These are phyloP conservation scores for Liasis olivaceus DNA, from an alignment of 2,797 vertebrate species.

Conservation along the genomic window DNA sequence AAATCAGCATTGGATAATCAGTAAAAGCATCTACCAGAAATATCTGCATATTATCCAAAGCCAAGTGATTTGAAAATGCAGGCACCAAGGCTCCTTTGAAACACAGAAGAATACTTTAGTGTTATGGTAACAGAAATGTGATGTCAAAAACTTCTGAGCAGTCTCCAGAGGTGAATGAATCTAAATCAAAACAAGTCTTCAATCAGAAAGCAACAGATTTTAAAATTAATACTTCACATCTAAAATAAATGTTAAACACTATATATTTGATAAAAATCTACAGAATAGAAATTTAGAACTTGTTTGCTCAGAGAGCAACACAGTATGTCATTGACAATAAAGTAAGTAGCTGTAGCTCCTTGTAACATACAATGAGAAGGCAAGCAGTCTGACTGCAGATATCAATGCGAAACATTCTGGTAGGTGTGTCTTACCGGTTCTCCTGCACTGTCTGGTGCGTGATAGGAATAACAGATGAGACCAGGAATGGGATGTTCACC, in stretches of 20 bases:
- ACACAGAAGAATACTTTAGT: neutral
- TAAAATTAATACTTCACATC: neutral
- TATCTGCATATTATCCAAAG: slow-evolving; percentile 6
- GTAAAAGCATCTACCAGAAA: slow-evolving; percentile 37
- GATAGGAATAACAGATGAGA: slow-evolving; percentile 84
- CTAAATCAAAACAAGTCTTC: neutral
- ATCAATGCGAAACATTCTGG: slow-evolving; percentile 71
- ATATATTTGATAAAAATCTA: neutral
- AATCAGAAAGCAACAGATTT: neutral
- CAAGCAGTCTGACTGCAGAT: slow-evolving; percentile 63
- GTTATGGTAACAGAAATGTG: neutral
- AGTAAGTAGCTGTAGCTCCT: slow-evolving; percentile 31
- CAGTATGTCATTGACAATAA: slow-evolving; percentile 44
- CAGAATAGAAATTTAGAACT: neutral
- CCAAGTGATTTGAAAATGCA: neutral
- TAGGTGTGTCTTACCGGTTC: slow-evolving; percentile 84
- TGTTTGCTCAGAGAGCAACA: slow-evolving; percentile 30
- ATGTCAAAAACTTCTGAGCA: neutral
- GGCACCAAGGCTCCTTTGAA: neutral
- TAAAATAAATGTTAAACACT: neutral
- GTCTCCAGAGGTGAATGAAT: slow-evolving; percentile 9
- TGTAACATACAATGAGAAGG: slow-evolving; percentile 48
- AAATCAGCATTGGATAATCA: slow-evolving; percentile 9
- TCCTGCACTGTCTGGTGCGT: slow-evolving; percentile 86
- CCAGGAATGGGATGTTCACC: slow-evolving; percentile 80